These are phyloP conservation scores for Drosophila repletoides DNA, from an alignment of 1,140 invertebrate species.

Conservation along the genomic window DNA sequence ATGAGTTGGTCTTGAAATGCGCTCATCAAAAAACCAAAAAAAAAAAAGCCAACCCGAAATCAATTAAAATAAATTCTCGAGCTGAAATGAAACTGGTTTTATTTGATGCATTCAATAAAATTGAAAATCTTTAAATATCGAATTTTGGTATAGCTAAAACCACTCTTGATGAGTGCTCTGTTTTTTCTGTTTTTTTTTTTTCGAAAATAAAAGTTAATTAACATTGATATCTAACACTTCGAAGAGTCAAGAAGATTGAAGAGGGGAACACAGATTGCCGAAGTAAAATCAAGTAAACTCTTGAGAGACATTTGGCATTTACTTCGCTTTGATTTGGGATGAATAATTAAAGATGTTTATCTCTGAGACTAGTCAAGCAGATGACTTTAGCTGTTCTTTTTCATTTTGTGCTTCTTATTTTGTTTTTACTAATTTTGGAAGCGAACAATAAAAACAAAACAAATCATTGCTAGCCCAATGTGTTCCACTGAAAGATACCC, in stretches of 20 bases:
- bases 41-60: not conserved
- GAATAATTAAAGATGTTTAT: slow-evolving; percentile 74
- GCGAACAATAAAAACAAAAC: not conserved
- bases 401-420: slow-evolving; percentile 7
- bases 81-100: not conserved
- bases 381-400: slow-evolving; percentile 33
- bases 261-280: slow-evolving; percentile 6
- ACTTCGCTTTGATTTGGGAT: slow-evolving; percentile 59
- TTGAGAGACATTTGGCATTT: slow-evolving; percentile 61
- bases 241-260: not conserved
- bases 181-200: slow-evolving; percentile 10
- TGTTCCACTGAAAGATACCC: slow-evolving; percentile 12
- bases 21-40: slow-evolving; percentile 4
- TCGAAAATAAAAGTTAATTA: slow-evolving; percentile 41
- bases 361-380: slow-evolving; percentile 36
- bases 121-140: too few relatives aligned
- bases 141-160: too few relatives aligned
- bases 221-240: slow-evolving; percentile 27
- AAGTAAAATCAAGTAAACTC: slow-evolving; percentile 17
- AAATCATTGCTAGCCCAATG: not conserved
- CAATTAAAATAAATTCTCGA: slow-evolving; percentile 18
- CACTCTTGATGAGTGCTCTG: too few relatives aligned
- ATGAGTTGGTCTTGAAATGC: too few relatives aligned
- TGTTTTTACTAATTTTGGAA: slow-evolving; percentile 43
- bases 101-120: slow-evolving; percentile 7